These are phyloP conservation scores for Neodontobutis hainanensis DNA, from an alignment of 2,113 vertebrate species.

Conservation along the genomic window DNA sequence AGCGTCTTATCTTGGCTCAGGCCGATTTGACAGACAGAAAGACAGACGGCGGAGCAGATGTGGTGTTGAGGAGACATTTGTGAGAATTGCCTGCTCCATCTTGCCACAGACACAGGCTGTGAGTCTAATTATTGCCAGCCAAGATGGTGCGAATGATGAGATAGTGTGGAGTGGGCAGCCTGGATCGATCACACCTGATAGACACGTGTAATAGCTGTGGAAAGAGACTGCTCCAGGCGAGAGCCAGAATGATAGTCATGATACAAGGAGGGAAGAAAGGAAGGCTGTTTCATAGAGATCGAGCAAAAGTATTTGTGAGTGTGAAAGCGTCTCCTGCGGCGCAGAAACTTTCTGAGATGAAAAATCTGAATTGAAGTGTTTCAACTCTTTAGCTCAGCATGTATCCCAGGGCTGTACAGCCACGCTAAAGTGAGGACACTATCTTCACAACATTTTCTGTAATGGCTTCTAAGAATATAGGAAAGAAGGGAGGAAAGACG, in stretches of 20 bases:
- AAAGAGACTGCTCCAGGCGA: slow-evolving; percentile 20
- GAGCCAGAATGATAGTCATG: slow-evolving; percentile 27
- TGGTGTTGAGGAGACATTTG: slow-evolving; percentile 5
- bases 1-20: not conserved
- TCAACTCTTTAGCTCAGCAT: slow-evolving; percentile 38
- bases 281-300: slow-evolving; percentile 34
- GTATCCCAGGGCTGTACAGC: slow-evolving; percentile 8
- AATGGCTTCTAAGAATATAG: not conserved
- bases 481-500: not conserved
- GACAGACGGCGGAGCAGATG: slow-evolving; percentile 20
- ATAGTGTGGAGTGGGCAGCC: slow-evolving; percentile 22
- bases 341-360: slow-evolving; percentile 53
- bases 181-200: slow-evolving; percentile 44
- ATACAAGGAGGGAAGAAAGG: slow-evolving; percentile 7
- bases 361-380: slow-evolving; percentile 51
- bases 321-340: slow-evolving; percentile 10
- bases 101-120: slow-evolving; percentile 20
- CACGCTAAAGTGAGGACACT: not conserved
- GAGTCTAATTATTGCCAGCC: slow-evolving; percentile 35
- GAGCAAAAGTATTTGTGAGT: slow-evolving; percentile 18
- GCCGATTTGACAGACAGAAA: slow-evolving; percentile 9
- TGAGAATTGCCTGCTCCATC: slow-evolving; percentile 44
- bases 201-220: slow-evolving; percentile 36
- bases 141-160: slow-evolving; percentile 33
- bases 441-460: not conserved